These are phyloP conservation scores for Tenthredo amoena DNA, from an alignment of 2,888 invertebrate genomes.

Conservation along the genomic window DNA sequence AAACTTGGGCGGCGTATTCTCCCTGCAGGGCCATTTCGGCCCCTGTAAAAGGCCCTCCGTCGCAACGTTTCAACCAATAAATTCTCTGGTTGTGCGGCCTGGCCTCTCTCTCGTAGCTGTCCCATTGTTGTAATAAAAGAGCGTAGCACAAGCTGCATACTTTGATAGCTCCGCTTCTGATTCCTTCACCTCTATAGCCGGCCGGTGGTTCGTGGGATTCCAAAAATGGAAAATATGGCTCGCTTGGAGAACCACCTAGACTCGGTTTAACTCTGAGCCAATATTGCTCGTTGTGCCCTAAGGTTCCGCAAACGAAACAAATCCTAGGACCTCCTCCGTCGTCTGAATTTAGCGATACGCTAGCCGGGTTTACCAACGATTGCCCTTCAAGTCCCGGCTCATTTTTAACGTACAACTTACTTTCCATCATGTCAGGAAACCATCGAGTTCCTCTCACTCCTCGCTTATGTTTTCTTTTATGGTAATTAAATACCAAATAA, in stretches of 20 bases:
- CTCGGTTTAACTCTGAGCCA: constrained; percentile 85
- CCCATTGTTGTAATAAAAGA: constrained; percentile 94
- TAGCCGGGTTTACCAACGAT: constrained; percentile 67
- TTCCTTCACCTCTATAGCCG: constrained; percentile 82
- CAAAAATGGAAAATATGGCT: constrained; percentile 95
- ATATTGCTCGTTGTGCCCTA: constrained; percentile 83
- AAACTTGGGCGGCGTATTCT: constrained; percentile 94
- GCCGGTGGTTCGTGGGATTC: constrained; percentile 93
- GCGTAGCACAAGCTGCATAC: constrained; percentile 93
- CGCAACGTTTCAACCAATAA: constrained; percentile 95
- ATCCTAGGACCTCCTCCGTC: constrained; percentile 70
- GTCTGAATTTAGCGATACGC: constrained; percentile 65
- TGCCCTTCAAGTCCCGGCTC: constrained; percentile 82
- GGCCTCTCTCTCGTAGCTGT: constrained; percentile 91
- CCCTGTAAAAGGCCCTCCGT: constrained; percentile 93
- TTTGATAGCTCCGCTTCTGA: constrained; percentile 80
- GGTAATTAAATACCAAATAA: neutral
- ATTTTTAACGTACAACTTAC: constrained; percentile 86
- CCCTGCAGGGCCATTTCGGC: constrained; percentile 94
- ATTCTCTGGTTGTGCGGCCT: constrained; percentile 92
- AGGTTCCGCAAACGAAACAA: constrained; percentile 88
- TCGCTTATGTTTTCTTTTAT: constrained; percentile 12
- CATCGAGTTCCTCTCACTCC: constrained; percentile 65
- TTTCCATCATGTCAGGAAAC: constrained; percentile 79
- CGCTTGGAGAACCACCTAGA: constrained; percentile 83